Conservation (phyloP, 2,888 invertebrate species). For the Harpagoxenus sublaevis region DNA sequence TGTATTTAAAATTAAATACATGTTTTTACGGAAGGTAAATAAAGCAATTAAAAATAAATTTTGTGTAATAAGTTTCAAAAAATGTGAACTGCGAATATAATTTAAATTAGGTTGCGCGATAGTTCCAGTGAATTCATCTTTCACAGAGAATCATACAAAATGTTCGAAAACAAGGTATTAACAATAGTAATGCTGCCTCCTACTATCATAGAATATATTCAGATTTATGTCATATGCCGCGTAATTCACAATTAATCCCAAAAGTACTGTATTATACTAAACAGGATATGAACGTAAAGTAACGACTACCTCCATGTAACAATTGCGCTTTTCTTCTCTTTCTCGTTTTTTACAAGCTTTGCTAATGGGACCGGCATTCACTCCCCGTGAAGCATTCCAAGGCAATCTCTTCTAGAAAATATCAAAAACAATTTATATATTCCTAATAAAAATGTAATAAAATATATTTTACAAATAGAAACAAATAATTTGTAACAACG, state of each 20-base stretch:
- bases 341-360: conserved; percentile 11
- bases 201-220: not conserved
- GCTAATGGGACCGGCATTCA: not conserved
- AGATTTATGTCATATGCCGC: not conserved
- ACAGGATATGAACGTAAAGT: not conserved
- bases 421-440: not conserved
- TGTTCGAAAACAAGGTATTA: not conserved
- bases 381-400: not conserved
- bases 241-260: conserved; percentile 5
- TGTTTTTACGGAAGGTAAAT: not conserved
- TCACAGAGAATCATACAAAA: not conserved
- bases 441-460: not conserved
- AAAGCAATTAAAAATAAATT: not conserved
- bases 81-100: not conserved
- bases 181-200: not conserved
- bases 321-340: not conserved
- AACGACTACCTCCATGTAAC: conserved; percentile 1
- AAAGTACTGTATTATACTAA: conserved; percentile 16
- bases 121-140: not conserved
- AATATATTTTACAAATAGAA: not conserved
- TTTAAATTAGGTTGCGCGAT: not conserved
- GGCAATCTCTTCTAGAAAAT: not conserved
- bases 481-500: not conserved
- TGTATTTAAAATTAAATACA: not conserved
- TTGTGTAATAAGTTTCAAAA: not conserved